These are phyloP conservation scores for Okamejei kenojei DNA, from an alignment of 2,797 vertebrate genomes.

Conservation along the genomic window DNA sequence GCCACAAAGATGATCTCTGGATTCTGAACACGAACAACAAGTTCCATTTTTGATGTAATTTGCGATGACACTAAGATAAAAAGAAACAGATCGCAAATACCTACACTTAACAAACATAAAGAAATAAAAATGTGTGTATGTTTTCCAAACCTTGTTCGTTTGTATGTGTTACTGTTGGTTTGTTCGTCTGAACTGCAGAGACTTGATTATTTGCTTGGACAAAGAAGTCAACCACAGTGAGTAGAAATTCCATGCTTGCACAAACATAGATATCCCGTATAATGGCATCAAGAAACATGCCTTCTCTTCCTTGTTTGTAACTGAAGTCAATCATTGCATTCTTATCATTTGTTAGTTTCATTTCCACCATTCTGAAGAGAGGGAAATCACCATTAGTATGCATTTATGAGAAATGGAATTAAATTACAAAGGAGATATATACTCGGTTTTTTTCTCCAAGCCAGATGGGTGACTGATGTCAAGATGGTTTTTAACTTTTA, in stretches of 20 bases:
- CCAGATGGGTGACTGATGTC: background rate
- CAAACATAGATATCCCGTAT: slow-evolving; percentile 88
- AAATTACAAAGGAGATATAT: background rate
- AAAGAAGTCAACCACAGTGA: slow-evolving; percentile 84
- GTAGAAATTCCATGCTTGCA: slow-evolving; percentile 93
- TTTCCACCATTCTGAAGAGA: slow-evolving; percentile 79
- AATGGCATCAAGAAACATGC: slow-evolving; percentile 65
- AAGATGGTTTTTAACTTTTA: background rate
- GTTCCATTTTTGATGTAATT: slow-evolving; percentile 67
- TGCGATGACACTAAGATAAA: slow-evolving; percentile 54
- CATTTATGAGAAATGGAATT: background rate
- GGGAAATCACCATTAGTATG: background rate
- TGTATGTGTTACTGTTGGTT: slow-evolving; percentile 52
- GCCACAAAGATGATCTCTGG: slow-evolving; percentile 95
- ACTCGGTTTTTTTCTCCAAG: background rate
- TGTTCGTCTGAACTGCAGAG: slow-evolving; percentile 57
- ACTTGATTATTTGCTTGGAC: slow-evolving; percentile 74
- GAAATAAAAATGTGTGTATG: background rate
- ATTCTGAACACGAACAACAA: slow-evolving; percentile 78
- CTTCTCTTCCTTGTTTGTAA: slow-evolving; percentile 74
- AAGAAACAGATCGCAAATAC: background rate
- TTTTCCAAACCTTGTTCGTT: slow-evolving; percentile 69
- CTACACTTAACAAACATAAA: background rate
- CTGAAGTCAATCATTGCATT: slow-evolving; percentile 85
- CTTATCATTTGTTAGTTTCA: slow-evolving; percentile 77